Evolutionary conservation across 2,113 vertebrate genomes (phyloP), one percentile per base, ranked within the genome.

Genomic region (Ceuthmochares aereus): DNA sequence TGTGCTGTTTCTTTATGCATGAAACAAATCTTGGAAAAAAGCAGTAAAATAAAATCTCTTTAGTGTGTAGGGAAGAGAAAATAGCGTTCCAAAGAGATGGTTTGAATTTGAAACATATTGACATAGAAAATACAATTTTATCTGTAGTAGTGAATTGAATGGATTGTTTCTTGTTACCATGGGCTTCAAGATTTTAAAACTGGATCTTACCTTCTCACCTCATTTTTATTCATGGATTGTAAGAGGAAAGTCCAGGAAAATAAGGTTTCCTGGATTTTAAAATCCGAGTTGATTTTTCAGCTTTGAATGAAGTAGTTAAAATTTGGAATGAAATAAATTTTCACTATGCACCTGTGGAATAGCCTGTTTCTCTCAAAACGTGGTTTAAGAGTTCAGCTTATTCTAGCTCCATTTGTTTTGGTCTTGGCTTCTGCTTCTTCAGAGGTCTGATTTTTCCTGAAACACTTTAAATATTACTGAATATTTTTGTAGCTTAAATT

Each of bases 271-370:
- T 68, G 81, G 34, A 29, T 89, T 93, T 81, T 89, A 89, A 95
- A 96, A 84, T 95, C 87, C 92, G 90, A 75, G 34, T 75, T 91
- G 92, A 56, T 84, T 95, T 96, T 94, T 84, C 81, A 89, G 64
- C 37, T 87, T 95, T 95, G 67, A 93, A 89, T 93, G 54, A 94
- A 90, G 58, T 73, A 92, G 22, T 22, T 83, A 36, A 93, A 85
- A 79, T 87, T 84, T 85, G 69, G 54, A 94, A 83, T 73, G 42
- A 93, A 85, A 12, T 23, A 93, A 89, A 90, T 67, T 75, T 11
- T 78, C 42, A 60, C 34, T 75, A 25, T 69, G 70, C 92, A 96
- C 74, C 82, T 95, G 87, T 6, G 3, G 66, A 79, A 90, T 54
- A 73, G 43, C n/a, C 54, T 79, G 5, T 62, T 95, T 80, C 55